A percentile compares a stretch with the other conserved stretches of the same genome.
Conservation (phyloP, 2,888 invertebrate genomes). For the Drepanosiphum platanoidis region DNA sequence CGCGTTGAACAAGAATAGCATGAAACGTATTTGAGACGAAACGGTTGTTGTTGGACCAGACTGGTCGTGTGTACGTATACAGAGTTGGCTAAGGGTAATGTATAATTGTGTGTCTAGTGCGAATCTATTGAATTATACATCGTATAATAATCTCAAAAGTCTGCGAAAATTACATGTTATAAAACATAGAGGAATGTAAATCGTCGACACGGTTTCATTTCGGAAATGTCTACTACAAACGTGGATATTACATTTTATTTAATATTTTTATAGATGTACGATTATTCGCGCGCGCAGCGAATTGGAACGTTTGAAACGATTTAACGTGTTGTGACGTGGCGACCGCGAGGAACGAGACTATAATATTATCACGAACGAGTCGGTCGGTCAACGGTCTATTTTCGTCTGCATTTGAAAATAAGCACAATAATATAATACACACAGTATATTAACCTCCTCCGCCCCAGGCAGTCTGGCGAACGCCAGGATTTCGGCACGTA, state of each 20-base stretch:
- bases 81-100: no score
- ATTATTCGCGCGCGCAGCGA: not conserved
- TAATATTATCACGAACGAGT: not conserved
- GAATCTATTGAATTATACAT: not conserved
- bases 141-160: not conserved
- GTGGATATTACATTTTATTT: not conserved
- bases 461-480: not conserved
- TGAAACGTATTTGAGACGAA: no score
- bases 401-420: not conserved
- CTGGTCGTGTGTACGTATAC: no score
- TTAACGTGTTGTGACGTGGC: not conserved
- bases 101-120: no score
- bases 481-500: not conserved
- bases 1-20: no score
- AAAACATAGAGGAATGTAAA: not conserved
- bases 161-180: not conserved
- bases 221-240: not conserved
- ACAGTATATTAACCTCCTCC: not conserved
- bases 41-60: no score
- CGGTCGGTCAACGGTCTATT: conserved; percentile 27
- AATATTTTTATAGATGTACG: not conserved
- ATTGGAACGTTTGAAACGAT: not conserved
- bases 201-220: not conserved
- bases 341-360: not conserved
- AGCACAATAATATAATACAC: not conserved